phyloP scores from a whole-genome alignment of 2,888 invertebrate genomes.

The Conops quadrifasciatus region DNA sequence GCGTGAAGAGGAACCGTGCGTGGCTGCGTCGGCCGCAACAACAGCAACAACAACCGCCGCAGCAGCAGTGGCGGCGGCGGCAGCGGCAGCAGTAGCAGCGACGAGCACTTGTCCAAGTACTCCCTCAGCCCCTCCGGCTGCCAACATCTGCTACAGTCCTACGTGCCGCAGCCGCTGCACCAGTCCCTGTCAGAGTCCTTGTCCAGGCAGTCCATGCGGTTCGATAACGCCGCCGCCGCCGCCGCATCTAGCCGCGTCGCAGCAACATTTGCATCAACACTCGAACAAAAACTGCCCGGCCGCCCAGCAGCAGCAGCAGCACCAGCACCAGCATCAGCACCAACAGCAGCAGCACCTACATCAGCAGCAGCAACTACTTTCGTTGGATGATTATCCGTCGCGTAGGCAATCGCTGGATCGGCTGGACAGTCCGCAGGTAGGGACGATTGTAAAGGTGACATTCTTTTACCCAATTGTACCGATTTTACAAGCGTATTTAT shows the following conservation, averaged over 20 bases:
- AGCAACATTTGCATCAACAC: constrained; percentile 63
- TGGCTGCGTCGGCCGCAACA: constrained; percentile 43
- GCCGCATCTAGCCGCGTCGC: constrained; percentile 57
- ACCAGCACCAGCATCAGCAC: too few species aligned
- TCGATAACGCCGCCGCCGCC: constrained; percentile 68
- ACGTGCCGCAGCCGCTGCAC: constrained; percentile 66
- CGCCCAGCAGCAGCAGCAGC: constrained; percentile 50
- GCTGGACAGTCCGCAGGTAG: constrained; percentile 67
- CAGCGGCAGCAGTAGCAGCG: constrained; percentile 41
- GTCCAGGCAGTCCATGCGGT: constrained; percentile 65
- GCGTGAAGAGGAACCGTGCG: constrained; percentile 61
- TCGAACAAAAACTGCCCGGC: constrained; percentile 65
- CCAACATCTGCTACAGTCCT: constrained; percentile 62
- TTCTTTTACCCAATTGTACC: neutral
- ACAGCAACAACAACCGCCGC: constrained; percentile 43
- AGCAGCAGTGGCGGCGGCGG: constrained; percentile 45
- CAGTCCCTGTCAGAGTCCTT: constrained; percentile 65
- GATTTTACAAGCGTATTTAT: too few species aligned
- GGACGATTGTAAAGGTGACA: constrained; percentile 43
- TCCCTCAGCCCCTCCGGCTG: constrained; percentile 51
- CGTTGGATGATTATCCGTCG: constrained; percentile 68
- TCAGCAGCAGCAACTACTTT: constrained; percentile 55
- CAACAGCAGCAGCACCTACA: constrained; percentile 43
- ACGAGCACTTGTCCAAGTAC: constrained; percentile 58
- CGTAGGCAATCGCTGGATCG: constrained; percentile 71